phyloP scores from a whole-genome alignment of 2,888 invertebrate species.

The Phortica okadai region DNA sequence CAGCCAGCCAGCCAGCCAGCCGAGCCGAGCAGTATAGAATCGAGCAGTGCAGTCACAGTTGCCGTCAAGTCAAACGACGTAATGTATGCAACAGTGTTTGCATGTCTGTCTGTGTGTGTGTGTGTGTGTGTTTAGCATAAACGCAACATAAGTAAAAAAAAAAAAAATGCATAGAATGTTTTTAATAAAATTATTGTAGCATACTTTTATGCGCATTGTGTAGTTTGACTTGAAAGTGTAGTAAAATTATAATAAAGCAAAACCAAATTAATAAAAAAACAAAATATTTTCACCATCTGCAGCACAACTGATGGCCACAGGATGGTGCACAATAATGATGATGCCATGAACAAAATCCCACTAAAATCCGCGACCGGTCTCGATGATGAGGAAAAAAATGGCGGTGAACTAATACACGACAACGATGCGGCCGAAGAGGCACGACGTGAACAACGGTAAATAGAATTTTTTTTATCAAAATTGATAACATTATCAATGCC shows the following conservation, averaged over 20 bases:
- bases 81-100: conserved; percentile 4
- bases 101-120: conserved; percentile 20
- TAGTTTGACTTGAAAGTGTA: background rate
- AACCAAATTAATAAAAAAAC: too few species aligned
- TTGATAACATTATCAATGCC: too few species aligned
- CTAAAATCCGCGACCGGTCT: conserved; percentile 67
- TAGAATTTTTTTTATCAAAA: conserved; percentile 1
- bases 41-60: background rate
- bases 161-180: background rate
- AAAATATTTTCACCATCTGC: too few species aligned
- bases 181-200: conserved; percentile 10
- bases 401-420: conserved; percentile 70
- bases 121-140: background rate
- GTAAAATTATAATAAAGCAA: background rate
- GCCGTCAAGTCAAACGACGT: background rate
- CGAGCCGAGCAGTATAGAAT: background rate
- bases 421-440: conserved; percentile 71
- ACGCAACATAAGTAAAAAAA: background rate
- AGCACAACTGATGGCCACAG: conserved; percentile 68
- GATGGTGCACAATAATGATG: conserved; percentile 72
- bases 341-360: conserved; percentile 73
- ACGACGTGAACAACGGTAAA: conserved; percentile 69
- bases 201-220: conserved; percentile 13
- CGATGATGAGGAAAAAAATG: conserved; percentile 73
- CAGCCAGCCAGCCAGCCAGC: background rate